Evolutionary conservation across 2,113 vertebrate species (phyloP).

Genomic region (Columba janthina): DNA sequence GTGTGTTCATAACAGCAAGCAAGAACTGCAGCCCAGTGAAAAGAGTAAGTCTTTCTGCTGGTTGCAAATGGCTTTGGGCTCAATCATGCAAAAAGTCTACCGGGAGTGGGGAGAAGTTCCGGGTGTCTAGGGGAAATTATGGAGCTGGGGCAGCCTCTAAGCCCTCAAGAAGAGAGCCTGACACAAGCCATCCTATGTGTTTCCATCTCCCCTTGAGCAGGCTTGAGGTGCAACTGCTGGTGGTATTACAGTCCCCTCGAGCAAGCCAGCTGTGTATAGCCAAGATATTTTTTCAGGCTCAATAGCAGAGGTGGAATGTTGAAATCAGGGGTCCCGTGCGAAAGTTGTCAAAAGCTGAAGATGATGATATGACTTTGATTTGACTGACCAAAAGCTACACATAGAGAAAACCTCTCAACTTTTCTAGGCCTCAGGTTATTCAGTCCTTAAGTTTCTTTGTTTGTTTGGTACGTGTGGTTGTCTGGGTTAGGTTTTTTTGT

Average conservation of each 20-base stretch:
- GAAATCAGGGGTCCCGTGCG: rapidly evolving
- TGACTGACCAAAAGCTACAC: neutral
- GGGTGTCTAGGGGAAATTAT: neutral
- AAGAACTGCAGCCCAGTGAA: neutral
- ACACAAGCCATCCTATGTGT: neutral
- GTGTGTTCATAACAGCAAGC: rapidly evolving
- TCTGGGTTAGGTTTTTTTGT: no score
- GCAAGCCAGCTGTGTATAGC: neutral
- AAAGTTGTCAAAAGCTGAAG: neutral
- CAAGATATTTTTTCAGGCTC: neutral
- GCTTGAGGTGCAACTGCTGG: neutral
- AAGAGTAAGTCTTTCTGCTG: neutral
- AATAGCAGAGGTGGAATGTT: neutral
- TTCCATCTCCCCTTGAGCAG: neutral
- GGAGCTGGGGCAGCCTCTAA: neutral
- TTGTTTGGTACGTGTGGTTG: no score
- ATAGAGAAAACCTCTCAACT: neutral
- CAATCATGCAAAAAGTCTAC: rapidly evolving
- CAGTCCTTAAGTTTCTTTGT: neutral
- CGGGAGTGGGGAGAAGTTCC: neutral
- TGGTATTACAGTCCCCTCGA: neutral
- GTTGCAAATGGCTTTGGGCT: neutral
- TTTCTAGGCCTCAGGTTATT: neutral
- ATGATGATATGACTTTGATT: neutral
- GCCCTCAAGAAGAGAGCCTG: neutral